These are phyloP conservation scores for Chaetoderma sp. DNA, from an alignment of 2,888 invertebrate genomes.

Conservation along the genomic window DNA sequence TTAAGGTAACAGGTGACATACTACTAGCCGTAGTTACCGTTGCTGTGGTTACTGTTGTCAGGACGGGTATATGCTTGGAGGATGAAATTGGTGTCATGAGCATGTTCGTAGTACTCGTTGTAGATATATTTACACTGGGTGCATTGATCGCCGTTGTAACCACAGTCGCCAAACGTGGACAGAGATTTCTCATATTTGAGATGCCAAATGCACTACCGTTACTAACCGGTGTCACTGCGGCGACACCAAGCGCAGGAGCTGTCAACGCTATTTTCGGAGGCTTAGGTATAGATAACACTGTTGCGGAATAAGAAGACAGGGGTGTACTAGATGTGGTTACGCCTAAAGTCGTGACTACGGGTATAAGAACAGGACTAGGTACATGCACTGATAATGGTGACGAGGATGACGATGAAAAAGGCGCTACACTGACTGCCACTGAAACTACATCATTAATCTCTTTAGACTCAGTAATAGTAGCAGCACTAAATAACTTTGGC, in stretches of 20 bases:
- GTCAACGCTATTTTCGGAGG: background rate
- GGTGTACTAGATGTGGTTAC: background rate
- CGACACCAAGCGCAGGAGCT: background rate
- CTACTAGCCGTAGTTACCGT: background rate
- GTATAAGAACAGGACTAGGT: background rate
- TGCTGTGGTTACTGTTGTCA: background rate
- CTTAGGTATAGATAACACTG: too few relatives aligned
- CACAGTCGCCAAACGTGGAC: background rate
- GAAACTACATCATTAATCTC: too few relatives aligned
- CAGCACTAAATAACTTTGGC: too few relatives aligned
- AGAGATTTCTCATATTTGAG: background rate
- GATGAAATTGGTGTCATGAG: background rate
- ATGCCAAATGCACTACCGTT: background rate
- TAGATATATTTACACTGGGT: background rate
- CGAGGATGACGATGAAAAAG: background rate
- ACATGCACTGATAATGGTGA: background rate
- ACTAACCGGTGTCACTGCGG: background rate
- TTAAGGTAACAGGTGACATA: slow-evolving; percentile 26
- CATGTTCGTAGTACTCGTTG: background rate
- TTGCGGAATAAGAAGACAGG: background rate
- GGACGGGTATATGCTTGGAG: background rate
- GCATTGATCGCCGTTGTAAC: background rate
- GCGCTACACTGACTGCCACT: too few relatives aligned
- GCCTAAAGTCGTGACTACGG: background rate
- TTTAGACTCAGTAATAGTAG: too few relatives aligned